Conservation (phyloP, 2,113 vertebrate species). For the Pseudonaja textilis region DNA sequence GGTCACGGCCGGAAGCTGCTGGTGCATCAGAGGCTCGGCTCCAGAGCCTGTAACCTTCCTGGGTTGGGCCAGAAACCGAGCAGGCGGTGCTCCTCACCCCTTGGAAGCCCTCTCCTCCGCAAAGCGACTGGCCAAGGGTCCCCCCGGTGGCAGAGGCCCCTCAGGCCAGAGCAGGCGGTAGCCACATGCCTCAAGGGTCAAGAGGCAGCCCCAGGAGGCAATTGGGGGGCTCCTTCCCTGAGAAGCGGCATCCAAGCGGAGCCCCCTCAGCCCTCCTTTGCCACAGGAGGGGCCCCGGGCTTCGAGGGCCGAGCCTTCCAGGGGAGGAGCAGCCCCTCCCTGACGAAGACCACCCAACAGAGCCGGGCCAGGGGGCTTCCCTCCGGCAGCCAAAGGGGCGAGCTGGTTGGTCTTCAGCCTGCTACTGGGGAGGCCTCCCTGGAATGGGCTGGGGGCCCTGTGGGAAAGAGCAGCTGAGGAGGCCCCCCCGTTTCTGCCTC, state of each 20-base stretch:
- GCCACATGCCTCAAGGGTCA: neutral
- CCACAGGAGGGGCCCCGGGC: neutral
- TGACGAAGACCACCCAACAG: neutral
- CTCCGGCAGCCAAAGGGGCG: neutral
- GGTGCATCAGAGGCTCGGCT: neutral
- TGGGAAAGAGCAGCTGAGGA: neutral
- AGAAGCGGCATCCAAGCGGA: neutral
- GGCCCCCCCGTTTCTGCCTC: neutral
- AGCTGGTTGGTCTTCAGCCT: neutral
- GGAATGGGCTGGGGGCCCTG: neutral
- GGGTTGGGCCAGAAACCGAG: neutral
- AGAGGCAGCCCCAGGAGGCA: neutral
- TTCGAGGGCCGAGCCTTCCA: accelerated
- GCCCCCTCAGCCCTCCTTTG: neutral
- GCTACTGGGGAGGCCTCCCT: neutral
- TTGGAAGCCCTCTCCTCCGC: neutral
- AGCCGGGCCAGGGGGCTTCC: neutral
- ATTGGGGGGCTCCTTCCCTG: neutral
- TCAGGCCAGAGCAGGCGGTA: neutral
- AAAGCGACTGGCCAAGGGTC: neutral
- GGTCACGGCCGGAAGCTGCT: neutral
- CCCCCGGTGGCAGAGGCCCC: neutral
- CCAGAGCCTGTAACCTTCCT: neutral
- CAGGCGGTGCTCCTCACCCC: neutral
- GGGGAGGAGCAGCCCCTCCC: neutral